Percentiles rank a stretch among this genome's conserved stretches.
Evolutionary conservation across 2,113 vertebrate species (phyloP).

Genomic region (Phylloscopus whistleri): DNA sequence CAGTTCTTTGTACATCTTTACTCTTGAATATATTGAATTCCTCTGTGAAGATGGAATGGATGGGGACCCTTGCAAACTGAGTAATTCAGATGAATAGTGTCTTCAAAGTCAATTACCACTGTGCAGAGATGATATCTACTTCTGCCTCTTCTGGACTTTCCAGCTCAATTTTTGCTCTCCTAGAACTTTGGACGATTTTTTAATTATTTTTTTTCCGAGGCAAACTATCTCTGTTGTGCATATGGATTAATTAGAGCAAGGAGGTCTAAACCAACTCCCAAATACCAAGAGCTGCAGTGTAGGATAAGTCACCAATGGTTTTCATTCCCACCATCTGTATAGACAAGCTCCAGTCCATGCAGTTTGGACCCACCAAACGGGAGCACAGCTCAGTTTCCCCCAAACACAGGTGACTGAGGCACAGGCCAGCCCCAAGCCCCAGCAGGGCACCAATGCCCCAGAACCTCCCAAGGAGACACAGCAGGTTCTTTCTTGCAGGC

Average conservation of each 20-base stretch:
- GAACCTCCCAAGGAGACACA: background rate
- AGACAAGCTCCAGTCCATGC: background rate
- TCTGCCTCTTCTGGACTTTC: background rate
- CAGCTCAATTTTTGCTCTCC: background rate
- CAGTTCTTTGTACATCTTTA: constrained; percentile 2
- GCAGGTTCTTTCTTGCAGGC: background rate
- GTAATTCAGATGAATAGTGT: constrained; percentile 30
- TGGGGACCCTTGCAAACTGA: background rate
- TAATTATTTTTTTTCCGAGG: background rate
- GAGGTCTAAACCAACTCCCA: background rate
- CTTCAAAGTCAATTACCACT: constrained; percentile 39
- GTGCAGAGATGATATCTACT: background rate
- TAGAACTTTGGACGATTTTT: background rate
- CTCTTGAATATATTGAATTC: constrained; percentile 16
- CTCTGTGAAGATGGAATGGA: background rate
- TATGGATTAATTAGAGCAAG: background rate
- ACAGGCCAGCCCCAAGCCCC: background rate
- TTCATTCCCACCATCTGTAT: background rate
- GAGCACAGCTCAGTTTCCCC: background rate
- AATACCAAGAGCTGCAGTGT: background rate
- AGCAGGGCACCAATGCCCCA: background rate
- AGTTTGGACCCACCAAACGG: background rate
- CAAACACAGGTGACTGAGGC: background rate
- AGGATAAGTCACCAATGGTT: background rate
- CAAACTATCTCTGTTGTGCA: background rate